Percentiles rank a stretch among this genome's conserved stretches.
Conservation (phyloP, 2,888 invertebrate genomes). For the Dione vanillae region DNA sequence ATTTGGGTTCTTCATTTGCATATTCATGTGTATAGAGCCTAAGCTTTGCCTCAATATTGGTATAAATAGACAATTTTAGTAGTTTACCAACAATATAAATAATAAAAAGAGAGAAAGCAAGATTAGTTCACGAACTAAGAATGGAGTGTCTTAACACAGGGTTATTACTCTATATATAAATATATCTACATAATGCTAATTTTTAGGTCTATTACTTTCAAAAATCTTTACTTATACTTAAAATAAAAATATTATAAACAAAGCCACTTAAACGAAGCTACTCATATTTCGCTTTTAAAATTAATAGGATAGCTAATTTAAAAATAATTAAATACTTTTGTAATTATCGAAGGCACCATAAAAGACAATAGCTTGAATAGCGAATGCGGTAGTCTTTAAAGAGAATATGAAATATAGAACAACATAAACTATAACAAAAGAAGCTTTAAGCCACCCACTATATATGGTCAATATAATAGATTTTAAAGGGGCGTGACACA, state of each 20-base stretch:
- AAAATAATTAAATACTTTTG: neutral
- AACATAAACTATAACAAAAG: conserved; percentile 14
- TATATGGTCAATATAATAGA: conserved; percentile 15
- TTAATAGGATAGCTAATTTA: neutral
- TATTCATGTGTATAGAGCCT: conserved; percentile 6
- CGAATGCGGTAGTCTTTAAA: conserved; percentile 13
- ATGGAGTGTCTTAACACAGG: too few relatives aligned
- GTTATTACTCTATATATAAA: too few relatives aligned
- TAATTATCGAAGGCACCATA: neutral
- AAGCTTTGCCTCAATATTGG: neutral
- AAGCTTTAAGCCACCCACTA: conserved; percentile 16
- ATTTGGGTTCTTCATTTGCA: conserved; percentile 19
- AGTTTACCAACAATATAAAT: too few relatives aligned
- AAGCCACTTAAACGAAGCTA: neutral
- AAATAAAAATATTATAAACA: neutral
- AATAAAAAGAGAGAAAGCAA: too few relatives aligned
- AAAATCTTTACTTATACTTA: too few relatives aligned
- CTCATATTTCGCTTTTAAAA: neutral
- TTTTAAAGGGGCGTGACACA: conserved; percentile 40
- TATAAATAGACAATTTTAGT: neutral
- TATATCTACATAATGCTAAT: too few relatives aligned
- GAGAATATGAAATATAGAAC: conserved; percentile 5
- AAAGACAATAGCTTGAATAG: conserved; percentile 5
- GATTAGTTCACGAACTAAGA: too few relatives aligned
- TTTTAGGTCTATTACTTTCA: too few relatives aligned